Conservation (phyloP, 1,140 invertebrate genomes). For the Euura saliciscinereae region DNA sequence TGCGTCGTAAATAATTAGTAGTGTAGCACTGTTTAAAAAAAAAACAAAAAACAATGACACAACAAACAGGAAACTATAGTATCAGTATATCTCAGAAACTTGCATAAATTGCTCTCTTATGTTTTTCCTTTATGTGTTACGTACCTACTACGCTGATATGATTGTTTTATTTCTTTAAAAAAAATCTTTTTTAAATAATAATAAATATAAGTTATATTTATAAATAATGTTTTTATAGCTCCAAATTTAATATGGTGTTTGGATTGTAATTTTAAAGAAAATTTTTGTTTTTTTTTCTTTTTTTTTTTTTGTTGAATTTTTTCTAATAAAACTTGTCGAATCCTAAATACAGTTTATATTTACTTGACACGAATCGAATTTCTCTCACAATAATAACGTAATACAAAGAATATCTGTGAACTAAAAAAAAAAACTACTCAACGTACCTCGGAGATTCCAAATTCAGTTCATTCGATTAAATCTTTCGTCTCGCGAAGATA, state of each 20-base stretch:
- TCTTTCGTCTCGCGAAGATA: too few species aligned
- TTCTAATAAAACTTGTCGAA: background rate
- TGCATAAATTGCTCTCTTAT: background rate
- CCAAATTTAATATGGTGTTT: background rate
- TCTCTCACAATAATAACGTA: too few species aligned
- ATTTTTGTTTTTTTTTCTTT: background rate
- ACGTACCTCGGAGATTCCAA: background rate
- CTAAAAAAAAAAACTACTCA: too few species aligned
- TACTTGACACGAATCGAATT: too few species aligned
- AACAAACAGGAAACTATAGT: too few species aligned
- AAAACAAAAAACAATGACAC: too few species aligned
- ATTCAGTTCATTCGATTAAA: background rate
- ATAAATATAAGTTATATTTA: background rate
- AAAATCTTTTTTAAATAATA: too few species aligned
- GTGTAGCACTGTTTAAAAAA: too few species aligned
- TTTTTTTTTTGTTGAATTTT: background rate
- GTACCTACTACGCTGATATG: background rate
- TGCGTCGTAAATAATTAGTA: too few species aligned
- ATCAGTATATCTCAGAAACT: background rate
- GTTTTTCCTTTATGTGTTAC: background rate
- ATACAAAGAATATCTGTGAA: too few species aligned
- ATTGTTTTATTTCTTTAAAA: background rate
- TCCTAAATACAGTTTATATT: background rate
- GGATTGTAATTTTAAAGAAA: background rate
- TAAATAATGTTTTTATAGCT: background rate